phyloP scores from a whole-genome alignment of 64 coral and sea anemone species.

The Acropora tenuis region DNA sequence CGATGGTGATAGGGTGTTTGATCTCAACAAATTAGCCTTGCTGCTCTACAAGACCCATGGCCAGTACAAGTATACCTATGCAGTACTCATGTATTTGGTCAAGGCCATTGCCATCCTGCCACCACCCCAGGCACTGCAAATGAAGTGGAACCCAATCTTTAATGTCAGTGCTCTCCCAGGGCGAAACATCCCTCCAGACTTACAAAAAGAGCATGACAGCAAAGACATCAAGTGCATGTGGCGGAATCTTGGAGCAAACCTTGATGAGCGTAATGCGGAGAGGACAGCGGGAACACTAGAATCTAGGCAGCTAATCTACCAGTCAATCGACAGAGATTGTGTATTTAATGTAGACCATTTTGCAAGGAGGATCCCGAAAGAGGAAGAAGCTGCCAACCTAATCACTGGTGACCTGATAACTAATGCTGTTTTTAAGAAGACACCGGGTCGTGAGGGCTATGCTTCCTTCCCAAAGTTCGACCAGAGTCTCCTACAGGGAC shows the following conservation, averaged over 20 bases:
- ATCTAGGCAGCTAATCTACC: background rate
- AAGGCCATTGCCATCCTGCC: conserved; percentile 49
- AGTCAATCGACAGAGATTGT: background rate
- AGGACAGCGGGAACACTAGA: background rate
- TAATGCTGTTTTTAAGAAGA: background rate
- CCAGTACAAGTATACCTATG: conserved; percentile 65
- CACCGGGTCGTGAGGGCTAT: background rate
- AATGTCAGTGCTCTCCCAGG: background rate
- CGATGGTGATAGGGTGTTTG: conserved; percentile 53
- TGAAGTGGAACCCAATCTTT: conserved; percentile 45
- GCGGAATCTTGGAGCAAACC: background rate
- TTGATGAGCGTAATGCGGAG: background rate
- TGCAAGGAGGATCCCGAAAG: background rate
- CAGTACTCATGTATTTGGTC: conserved; percentile 44
- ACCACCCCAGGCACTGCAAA: conserved; percentile 8
- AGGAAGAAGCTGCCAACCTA: background rate
- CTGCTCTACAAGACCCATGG: conserved; percentile 47
- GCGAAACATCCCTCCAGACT: background rate
- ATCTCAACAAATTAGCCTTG: conserved; percentile 54
- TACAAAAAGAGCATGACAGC: background rate
- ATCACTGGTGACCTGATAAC: background rate
- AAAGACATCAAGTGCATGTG: background rate
- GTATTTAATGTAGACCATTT: background rate
- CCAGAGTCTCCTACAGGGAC: background rate
- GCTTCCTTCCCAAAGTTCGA: conserved; percentile 1